Evolutionary conservation across 2,888 invertebrate genomes (phyloP), one percentile per base, ranked within the genome.

Genomic region (Liposcelis brunnea): DNA sequence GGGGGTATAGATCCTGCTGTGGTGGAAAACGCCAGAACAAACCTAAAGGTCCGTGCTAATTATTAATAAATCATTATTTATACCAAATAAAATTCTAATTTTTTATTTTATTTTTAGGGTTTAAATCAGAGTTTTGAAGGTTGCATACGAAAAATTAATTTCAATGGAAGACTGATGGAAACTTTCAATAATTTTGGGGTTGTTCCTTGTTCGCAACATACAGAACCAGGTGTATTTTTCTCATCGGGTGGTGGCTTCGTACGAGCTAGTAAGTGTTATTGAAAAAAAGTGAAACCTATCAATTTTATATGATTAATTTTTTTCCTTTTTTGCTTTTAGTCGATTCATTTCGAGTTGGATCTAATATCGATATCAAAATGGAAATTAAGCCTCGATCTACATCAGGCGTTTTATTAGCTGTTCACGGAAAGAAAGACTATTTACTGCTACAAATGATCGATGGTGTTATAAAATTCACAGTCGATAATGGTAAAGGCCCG

Each of bases 401-500:
- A 4, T 79, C 82, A 1, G 97, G 95, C 2, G 69, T 95, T 15
- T 62, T 98, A 37, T 69, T 93, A 51, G 80, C 89, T 2, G 86
- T 89, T 2, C 84, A 90, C 58, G 86, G 87, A 12, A 74, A 68
- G 52, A 74, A 71, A 47, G 89, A 94, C 56, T 93, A 77, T 61
- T 67, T 95, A 52, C 71, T 91, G 1, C 66, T 97, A 43, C 91
- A 97, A 61, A 69, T 97, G 67, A 67, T 85, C 2, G 77, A 91
- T 53, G 93, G 94, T 49, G 75, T 78, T 47, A 74, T 97, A 16
- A 75, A 77, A 48, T 80, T 90, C 54, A 77, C 79, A 1, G 87
- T 84, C 1, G 85, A 87, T 52, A 84, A 85, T 54, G 83, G 84
- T 0, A 80, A 75, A 55, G 90, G 89, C 7, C 75, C 79, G 1